Conservation (phyloP, 2,888 invertebrate species). For the Ctena decussata region DNA sequence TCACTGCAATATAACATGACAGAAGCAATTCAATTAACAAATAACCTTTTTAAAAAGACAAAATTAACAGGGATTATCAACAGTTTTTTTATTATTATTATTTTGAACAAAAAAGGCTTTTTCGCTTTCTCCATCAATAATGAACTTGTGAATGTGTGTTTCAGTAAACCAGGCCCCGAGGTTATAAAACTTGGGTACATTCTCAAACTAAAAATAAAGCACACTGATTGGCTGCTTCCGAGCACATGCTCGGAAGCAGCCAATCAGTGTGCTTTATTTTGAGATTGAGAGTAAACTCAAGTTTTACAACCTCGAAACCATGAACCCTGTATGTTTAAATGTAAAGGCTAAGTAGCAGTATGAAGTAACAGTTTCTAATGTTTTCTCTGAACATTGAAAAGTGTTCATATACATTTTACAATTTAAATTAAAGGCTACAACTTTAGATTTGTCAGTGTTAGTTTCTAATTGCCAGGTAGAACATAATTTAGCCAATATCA, state of each 20-base stretch:
- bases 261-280: no score
- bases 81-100: conserved; percentile 14
- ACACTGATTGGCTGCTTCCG: no score
- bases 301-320: no score
- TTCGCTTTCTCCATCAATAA: conserved; percentile 19
- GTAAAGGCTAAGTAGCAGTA: conserved; percentile 26
- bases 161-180: no score
- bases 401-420: not conserved
- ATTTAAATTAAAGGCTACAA: conserved; percentile 22
- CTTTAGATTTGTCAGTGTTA: conserved; percentile 30
- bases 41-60: conserved; percentile 16
- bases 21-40: conserved; percentile 7
- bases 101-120: conserved; percentile 14
- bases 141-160: no score
- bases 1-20: conserved; percentile 19
- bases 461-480: conserved; percentile 14
- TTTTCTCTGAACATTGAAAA: not conserved
- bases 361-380: conserved; percentile 3
- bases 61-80: conserved; percentile 28
- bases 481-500: conserved; percentile 10
- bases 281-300: no score
- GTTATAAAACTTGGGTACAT: no score
- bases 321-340: not conserved
- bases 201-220: no score
- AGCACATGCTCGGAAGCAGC: no score